Base-by-base conservation (phyloP, 2,113 vertebrate species). In the Terrapene triunguis region DNA sequence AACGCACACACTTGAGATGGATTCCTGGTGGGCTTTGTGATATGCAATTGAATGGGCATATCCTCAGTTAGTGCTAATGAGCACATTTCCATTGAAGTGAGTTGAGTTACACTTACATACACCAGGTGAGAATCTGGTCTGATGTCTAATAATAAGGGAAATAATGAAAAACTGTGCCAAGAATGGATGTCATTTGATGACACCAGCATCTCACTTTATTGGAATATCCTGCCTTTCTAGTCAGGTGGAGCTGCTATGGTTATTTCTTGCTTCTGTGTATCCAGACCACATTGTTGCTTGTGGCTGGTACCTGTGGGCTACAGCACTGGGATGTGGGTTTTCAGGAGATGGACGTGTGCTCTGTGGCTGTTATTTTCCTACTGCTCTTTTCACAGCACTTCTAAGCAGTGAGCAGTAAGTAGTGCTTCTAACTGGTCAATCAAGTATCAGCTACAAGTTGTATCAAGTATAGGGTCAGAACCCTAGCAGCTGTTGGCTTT, bases 1-100 rank as follows among this genome's bases (percentile, higher is more conserved):
- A 32, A 19, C 21, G 35, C 27, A 54, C 16, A 3, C 2, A 79
- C n/a, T 21, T 1, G 8, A 74, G 51, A 80, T 51, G 7, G 14
- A 25, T 22, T 87, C 85, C 69, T 90, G 25, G 3, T 19, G 59
- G 50, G 54, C 17, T 38, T 65, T 74, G 50, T 8, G 59, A 11
- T 32, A 4, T 0, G 3, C 51, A 35, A 0, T 0, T 42, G 51
- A 48, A 88, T 78, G 82, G 14, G n/a, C n/a, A 3, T 16, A 1
- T 6, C 6, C n/a, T 69, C 79, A 76, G 22, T 10, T 76, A 44
- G 22, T 47, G 10, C 44, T 54, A 44, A 7, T 0, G 0, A 84
- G 79, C 44, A 50, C 2, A 0, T 0, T 17, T 25, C 55, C 62
- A 3, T 25, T 27, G 1, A 80, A 83, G 2, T 47, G 27, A 29